phyloP scores from a whole-genome alignment of 2,113 vertebrate species.

The Datnioides undecimradiatus region DNA sequence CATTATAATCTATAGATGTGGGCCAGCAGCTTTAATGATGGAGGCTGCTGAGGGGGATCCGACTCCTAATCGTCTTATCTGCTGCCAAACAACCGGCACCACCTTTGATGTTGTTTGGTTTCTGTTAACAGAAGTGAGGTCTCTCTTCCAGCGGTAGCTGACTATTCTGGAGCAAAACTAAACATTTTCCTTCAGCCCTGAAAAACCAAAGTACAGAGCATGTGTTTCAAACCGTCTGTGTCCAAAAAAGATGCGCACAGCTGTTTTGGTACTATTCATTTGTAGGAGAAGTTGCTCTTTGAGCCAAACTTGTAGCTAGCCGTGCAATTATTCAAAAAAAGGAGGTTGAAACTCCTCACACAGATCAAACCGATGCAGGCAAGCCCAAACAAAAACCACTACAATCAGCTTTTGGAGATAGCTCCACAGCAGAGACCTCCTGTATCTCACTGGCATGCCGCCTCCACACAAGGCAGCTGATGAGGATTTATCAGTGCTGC shows the following conservation, averaged over 20 bases:
- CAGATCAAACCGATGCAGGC: conserved; percentile 18
- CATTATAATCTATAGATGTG: conserved; percentile 49
- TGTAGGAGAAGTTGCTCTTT: neutral
- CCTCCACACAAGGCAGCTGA: neutral
- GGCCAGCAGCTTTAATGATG: conserved; percentile 55
- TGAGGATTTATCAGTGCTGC: neutral
- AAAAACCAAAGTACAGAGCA: neutral
- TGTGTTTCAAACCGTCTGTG: neutral
- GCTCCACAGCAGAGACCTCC: neutral
- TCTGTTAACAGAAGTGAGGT: conserved; percentile 33
- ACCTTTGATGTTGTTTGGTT: conserved; percentile 54
- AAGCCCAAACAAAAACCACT: conserved; percentile 9
- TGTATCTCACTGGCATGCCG: neutral
- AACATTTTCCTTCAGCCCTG: neutral
- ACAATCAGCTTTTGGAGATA: neutral
- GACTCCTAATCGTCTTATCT: conserved; percentile 51
- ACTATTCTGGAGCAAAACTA: conserved; percentile 19
- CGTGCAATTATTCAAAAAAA: neutral
- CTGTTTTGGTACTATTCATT: neutral
- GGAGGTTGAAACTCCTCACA: neutral
- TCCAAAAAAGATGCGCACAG: neutral
- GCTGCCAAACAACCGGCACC: conserved; percentile 50
- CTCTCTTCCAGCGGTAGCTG: conserved; percentile 28
- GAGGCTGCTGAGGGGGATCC: conserved; percentile 34
- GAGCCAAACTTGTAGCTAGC: neutral